phyloP scores from a whole-genome alignment of 1,140 invertebrate genomes.

The Araneus ventricosus region DNA sequence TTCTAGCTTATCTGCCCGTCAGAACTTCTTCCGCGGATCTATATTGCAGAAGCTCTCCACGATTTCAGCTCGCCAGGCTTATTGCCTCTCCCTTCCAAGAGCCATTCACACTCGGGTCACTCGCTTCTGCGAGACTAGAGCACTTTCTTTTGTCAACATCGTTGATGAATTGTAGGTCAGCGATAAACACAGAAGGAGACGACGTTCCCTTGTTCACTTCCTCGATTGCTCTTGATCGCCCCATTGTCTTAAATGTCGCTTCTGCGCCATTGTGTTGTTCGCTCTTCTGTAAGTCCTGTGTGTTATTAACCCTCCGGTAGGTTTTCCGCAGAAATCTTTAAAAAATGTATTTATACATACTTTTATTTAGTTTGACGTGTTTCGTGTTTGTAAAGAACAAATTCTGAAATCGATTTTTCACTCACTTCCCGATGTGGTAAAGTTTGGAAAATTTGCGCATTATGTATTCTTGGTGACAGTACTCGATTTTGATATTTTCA shows the following conservation, averaged over 20 bases:
- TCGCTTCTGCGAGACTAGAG: background rate
- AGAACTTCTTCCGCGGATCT: too few species aligned
- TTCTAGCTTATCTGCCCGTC: too few species aligned
- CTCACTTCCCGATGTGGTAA: too few species aligned
- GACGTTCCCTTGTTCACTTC: background rate
- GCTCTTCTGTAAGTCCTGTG: background rate
- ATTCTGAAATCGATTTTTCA: too few species aligned
- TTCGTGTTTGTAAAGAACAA: too few species aligned
- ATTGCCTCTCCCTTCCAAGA: background rate
- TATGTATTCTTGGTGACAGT: too few species aligned
- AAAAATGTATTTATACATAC: too few species aligned
- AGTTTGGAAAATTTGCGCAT: too few species aligned
- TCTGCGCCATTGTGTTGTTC: background rate
- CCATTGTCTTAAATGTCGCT: conserved; percentile 12
- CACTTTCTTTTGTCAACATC: conserved; percentile 42
- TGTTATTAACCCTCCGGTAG: too few species aligned
- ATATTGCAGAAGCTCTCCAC: background rate
- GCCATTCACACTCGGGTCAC: background rate
- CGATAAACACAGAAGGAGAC: conserved; percentile 48
- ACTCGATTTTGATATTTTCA: too few species aligned
- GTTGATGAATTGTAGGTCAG: conserved; percentile 36
- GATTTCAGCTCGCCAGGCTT: background rate
- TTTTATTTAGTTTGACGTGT: too few species aligned
- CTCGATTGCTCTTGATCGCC: background rate
- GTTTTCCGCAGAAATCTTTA: too few species aligned